Base-by-base conservation (phyloP, 2,113 vertebrate genomes). In the Xenopus laevis region DNA sequence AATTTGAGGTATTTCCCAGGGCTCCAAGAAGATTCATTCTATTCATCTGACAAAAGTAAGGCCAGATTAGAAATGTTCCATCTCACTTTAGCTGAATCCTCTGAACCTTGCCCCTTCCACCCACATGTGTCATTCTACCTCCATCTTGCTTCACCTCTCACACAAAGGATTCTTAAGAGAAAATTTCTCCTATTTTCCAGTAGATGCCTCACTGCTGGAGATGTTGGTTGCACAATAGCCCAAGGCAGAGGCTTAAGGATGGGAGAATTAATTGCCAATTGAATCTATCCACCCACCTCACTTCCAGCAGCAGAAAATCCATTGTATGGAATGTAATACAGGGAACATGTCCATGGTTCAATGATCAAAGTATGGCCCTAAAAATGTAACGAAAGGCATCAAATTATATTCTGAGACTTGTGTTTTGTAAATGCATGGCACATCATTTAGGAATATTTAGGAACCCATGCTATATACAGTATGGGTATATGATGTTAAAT, bases 121-220 rank as follows among this genome's bases (percentile, higher is more conserved):
- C 74, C 68, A 77, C 74, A 57, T 60, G 55, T 63, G 74, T 77
- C 74, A 70, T 52, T 58, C 50, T 77, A 70, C 74, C 74, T 77
- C 46, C 60, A 50, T 45, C 44, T 44, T 20, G 16, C 57, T 53
- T 62, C 73, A 70, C 47, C 30, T 53, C 60, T 57, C 15, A 77
- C 74, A 77, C 64, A 77, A 70, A 64, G 47, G 53, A 40, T 45
- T 46, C 17, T 70, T 27, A 61, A n/a, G 47, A 77, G 50, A 57
- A 77, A 27, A 15, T 59, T 55, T 77, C 67, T 70, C 46, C 66
- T 44, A 70, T 60, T 66, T 76, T 57, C 46, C 50, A 69, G 33
- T 63, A 60, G 65, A 30, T 62, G 65, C 58, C 73, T 75, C 46
- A 33, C 65, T 69, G 73, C 66, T 50, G 57, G 60, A 70, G 65